Conservation (phyloP, 2,113 vertebrate genomes). For the Grus americana region DNA sequence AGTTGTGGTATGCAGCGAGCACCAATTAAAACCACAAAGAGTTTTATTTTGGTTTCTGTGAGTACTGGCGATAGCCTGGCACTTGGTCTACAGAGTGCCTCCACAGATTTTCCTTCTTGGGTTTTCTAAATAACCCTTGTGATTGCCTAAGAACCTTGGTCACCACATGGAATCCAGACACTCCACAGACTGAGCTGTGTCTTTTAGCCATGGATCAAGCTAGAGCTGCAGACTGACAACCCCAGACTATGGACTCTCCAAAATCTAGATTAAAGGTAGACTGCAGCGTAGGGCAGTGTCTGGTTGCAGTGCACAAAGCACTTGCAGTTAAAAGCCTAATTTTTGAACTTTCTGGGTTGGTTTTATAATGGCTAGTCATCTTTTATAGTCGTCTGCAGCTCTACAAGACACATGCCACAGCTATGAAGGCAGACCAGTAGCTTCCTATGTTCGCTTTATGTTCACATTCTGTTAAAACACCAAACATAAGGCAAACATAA, state of each 20-base stretch:
- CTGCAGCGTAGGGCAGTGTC: not conserved
- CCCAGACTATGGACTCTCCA: not conserved
- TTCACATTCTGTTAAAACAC: not conserved
- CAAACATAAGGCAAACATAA: not conserved
- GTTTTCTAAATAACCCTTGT: not conserved
- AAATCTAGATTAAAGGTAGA: not conserved
- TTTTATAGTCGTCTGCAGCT: not conserved
- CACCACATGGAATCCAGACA: not conserved
- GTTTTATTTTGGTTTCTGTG: not conserved
- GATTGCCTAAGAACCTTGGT: not conserved
- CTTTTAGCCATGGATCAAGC: not conserved
- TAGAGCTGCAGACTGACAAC: not conserved
- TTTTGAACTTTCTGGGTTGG: not conserved
- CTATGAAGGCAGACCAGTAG: not conserved
- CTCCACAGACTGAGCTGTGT: not conserved
- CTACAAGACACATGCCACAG: not conserved
- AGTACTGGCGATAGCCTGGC: not conserved
- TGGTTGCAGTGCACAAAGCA: not conserved
- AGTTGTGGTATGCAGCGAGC: not conserved
- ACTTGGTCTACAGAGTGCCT: not conserved
- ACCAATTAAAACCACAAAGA: not conserved
- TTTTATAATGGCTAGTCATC: not conserved
- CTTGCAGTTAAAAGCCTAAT: not conserved
- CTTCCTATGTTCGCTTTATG: not conserved
- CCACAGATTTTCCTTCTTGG: not conserved